Evolutionary conservation across 1,140 invertebrate species (phyloP).

Genomic region (Heliconius eleuchia): DNA sequence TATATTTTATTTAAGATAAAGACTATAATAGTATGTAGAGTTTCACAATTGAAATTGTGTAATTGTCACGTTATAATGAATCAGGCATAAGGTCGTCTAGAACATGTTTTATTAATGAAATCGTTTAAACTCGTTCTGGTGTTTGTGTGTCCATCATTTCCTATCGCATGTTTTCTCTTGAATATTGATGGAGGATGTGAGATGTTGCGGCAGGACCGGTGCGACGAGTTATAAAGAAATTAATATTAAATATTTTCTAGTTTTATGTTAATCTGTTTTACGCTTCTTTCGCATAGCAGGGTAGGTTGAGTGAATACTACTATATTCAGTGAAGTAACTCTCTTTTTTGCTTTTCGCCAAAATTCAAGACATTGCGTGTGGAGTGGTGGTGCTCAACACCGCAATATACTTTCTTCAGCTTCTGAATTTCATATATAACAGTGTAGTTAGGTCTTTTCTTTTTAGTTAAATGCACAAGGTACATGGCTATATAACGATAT

Average conservation of each 20-base stretch:
- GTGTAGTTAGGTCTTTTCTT: no score
- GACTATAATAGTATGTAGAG: conserved; percentile 15
- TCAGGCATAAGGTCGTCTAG: conserved; percentile 45
- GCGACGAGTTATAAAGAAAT: conserved; percentile 1
- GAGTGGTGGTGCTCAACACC: no score
- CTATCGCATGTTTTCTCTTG: conserved; percentile 41
- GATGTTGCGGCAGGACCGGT: conserved; percentile 1
- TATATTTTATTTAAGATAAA: background rate
- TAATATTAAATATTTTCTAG: conserved; percentile 11
- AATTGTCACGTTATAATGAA: conserved; percentile 29
- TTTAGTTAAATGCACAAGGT: no score
- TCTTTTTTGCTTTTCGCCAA: no score
- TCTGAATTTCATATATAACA: no score
- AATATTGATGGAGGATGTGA: conserved; percentile 26
- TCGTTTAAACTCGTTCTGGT: conserved; percentile 31
- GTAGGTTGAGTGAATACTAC: no score
- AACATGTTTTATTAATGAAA: conserved; percentile 46
- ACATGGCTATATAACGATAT: no score
- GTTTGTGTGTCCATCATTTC: conserved; percentile 27
- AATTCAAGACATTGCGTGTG: no score
- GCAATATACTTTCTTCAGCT: no score
- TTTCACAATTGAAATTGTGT: conserved; percentile 16
- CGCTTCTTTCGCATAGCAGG: no score
- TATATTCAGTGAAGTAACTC: no score
- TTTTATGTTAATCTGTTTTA: background rate